Base-by-base conservation (phyloP, 2,888 invertebrate species). In the Lasioglossum oenotherae region DNA sequence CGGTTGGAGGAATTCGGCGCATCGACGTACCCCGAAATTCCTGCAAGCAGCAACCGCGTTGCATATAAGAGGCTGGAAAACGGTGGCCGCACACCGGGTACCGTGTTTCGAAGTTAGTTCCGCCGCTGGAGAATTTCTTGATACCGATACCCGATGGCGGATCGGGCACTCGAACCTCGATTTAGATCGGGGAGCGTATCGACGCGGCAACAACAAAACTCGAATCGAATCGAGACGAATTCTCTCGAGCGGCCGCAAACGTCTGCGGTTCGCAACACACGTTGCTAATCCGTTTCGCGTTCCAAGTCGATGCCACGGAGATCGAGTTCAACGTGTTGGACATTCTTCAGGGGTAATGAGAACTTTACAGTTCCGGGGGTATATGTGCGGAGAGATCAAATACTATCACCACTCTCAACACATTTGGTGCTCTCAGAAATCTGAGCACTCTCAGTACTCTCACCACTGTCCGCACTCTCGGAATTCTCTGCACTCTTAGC, bases 1-100 rank as follows among this genome's bases (percentile, higher is more conserved):
- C 53, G 38, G n/a, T 31, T 41, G 38, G 41, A 76, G 85, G 80
- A 87, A 88, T 88, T 77, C 81, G 82, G 87, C 79, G 78, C 78
- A 82, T 73, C 44, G 78, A 80, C 69, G 85, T 85, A 78, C 83
- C 53, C 81, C 64, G 71, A 71, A 78, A 67, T 78, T 78, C 78
- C 78, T 19, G 71, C n/a, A 27, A 27, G 53, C 46, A n/a, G 53
- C 71, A 57, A 71, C 53, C 69, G n/a, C 71, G 71, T 71, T 71
- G 71, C 38, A 78, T 69, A 38, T 69, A 38, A 71, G 78, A 69
- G n/a, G 38, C 69, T 53, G 27, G 71, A 78, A 78, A 78, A 78
- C 69, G 38, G 41, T n/a, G 69, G 71, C 74, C 46, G 46, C 49
- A 31, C 41, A 27, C 38, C 41, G 49, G 49, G 49, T 57, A 57